phyloP scores from a whole-genome alignment of 2,888 invertebrate genomes.

The Portevinia maculata region DNA sequence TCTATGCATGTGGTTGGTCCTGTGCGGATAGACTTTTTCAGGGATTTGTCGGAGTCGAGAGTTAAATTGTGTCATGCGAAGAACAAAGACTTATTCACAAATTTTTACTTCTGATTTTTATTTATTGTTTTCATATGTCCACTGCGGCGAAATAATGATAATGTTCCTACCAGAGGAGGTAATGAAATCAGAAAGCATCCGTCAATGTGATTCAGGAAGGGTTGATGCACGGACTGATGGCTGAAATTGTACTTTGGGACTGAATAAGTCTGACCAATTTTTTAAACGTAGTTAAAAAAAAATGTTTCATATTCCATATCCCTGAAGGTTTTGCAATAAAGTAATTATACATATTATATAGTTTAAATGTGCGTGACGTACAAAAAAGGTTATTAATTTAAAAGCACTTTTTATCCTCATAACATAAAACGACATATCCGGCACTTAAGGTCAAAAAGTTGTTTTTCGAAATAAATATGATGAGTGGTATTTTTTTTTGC shows the following conservation, averaged over 20 bases:
- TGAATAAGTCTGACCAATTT: not conserved
- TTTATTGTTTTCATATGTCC: conserved; percentile 6
- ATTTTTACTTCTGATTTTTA: conserved; percentile 40
- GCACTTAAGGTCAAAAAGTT: too few relatives aligned
- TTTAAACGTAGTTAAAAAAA: too few relatives aligned
- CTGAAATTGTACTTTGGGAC: not conserved
- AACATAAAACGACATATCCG: too few relatives aligned
- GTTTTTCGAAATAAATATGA: too few relatives aligned
- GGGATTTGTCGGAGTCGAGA: conserved; percentile 52
- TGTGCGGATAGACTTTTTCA: conserved; percentile 65
- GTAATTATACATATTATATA: too few relatives aligned
- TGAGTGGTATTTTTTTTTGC: too few relatives aligned
- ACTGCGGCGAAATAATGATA: conserved; percentile 7
- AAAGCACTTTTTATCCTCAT: too few relatives aligned
- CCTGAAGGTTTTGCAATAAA: too few relatives aligned
- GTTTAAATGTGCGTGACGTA: too few relatives aligned
- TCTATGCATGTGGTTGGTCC: conserved; percentile 71
- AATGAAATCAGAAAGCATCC: conserved; percentile 22
- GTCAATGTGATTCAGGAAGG: not conserved
- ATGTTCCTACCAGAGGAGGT: conserved; percentile 26
- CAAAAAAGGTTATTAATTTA: too few relatives aligned
- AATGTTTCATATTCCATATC: too few relatives aligned
- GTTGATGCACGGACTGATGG: conserved; percentile 2
- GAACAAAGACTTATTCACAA: conserved; percentile 53
- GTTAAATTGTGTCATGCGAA: conserved; percentile 55